phyloP scores from a whole-genome alignment of 2,888 invertebrate genomes.

The Sesamia inferens region DNA sequence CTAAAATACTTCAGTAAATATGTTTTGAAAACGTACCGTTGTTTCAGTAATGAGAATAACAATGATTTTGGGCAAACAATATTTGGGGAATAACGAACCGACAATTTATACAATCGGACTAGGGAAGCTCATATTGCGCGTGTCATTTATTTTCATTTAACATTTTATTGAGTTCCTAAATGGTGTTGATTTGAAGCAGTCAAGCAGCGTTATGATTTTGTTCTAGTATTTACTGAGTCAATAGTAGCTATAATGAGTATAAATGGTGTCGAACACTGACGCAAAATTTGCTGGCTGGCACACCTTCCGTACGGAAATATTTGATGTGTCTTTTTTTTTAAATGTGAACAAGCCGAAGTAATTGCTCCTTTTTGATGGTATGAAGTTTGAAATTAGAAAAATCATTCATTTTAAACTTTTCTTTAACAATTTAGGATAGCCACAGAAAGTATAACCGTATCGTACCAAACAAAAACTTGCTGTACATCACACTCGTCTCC shows the following conservation, averaged over 20 bases:
- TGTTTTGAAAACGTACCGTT: not conserved
- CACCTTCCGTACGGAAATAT: not conserved
- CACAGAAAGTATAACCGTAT: not conserved
- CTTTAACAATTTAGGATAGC: not conserved
- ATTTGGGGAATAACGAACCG: conserved; percentile 2
- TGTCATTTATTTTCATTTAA: conserved; percentile 48
- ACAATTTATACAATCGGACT: conserved; percentile 15
- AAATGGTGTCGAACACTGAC: conserved; percentile 17
- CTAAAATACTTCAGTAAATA: conserved; percentile 18
- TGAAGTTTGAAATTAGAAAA: not conserved
- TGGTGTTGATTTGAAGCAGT: conserved; percentile 51
- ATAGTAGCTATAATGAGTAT: conserved; percentile 19
- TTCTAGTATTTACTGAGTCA: conserved; percentile 35
- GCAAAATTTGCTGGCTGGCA: not conserved
- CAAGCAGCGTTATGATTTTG: conserved; percentile 2
- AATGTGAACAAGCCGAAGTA: too few species aligned
- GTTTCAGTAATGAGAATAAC: conserved; percentile 7
- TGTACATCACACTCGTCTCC: too few species aligned
- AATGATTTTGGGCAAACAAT: conserved; percentile 9
- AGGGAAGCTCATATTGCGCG: conserved; percentile 16
- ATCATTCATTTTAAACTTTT: not conserved
- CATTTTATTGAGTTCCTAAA: conserved; percentile 53
- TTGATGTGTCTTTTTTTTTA: not conserved
- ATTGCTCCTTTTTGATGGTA: not conserved
- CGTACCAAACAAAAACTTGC: too few species aligned